Percentiles rank a stretch among this genome's conserved stretches.
These are phyloP conservation scores for Chondrosia reniformis DNA, from an alignment of 37 sponge, comb jelly and placozoan species.

Conservation along the genomic window DNA sequence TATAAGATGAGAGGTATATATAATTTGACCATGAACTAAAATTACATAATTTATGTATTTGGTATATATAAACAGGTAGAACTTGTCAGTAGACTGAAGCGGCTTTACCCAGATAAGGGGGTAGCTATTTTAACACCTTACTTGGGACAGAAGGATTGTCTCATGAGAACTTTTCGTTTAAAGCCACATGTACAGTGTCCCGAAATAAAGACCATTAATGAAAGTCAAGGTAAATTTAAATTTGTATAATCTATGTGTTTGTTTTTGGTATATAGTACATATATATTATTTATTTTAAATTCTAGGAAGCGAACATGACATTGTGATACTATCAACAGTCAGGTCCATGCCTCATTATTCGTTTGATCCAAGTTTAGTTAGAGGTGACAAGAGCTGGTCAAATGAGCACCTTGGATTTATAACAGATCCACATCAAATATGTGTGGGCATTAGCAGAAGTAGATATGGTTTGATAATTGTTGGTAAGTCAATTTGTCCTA, in stretches of 20 bases:
- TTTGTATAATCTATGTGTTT: background rate
- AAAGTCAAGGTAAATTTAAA: constrained; percentile 29
- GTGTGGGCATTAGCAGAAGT: constrained; percentile 68
- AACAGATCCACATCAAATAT: constrained; percentile 68
- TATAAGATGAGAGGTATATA: too few relatives aligned
- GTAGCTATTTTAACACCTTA: constrained; percentile 66
- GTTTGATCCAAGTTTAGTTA: constrained; percentile 25
- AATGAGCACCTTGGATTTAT: constrained; percentile 69
- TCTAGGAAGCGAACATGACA: constrained; percentile 10
- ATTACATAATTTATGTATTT: too few relatives aligned
- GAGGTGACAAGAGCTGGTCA: constrained; percentile 57
- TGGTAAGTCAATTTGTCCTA: constrained; percentile 45
- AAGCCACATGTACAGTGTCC: too few relatives aligned
- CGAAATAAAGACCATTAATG: constrained; percentile 27
- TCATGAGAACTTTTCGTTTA: background rate
- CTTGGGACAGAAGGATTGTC: constrained; percentile 45
- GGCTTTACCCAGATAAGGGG: too few relatives aligned
- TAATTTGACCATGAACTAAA: too few relatives aligned
- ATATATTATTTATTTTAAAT: too few relatives aligned
- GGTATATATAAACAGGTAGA: too few relatives aligned
- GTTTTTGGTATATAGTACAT: too few relatives aligned
- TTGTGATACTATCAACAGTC: constrained; percentile 58
- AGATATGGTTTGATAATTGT: constrained; percentile 64
- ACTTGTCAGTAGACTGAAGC: too few relatives aligned
- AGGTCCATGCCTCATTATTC: constrained; percentile 45